These are phyloP conservation scores for Loriculus beryllinus DNA, from an alignment of 2,797 vertebrate genomes.

Conservation along the genomic window DNA sequence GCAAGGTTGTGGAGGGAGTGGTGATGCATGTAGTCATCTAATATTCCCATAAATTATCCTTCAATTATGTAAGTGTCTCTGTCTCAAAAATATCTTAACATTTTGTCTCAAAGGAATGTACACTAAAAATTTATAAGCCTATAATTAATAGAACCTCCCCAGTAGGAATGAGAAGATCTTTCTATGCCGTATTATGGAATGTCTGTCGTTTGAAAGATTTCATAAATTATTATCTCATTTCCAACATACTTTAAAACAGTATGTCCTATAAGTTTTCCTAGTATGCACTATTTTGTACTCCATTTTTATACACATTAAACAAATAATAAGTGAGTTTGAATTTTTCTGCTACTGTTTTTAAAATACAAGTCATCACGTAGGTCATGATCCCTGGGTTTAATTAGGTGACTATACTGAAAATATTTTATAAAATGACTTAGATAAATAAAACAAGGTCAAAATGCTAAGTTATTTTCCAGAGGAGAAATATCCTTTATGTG, in stretches of 20 bases:
- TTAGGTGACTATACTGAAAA: constrained; percentile 13
- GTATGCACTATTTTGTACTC: background rate
- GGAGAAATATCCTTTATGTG: background rate
- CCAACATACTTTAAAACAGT: background rate
- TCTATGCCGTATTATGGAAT: fast-evolving
- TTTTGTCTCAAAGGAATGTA: background rate
- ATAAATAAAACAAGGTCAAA: constrained; percentile 41
- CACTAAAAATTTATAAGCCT: background rate
- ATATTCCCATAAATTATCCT: background rate
- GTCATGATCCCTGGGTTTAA: constrained; percentile 15
- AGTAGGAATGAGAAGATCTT: background rate
- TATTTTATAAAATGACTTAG: background rate
- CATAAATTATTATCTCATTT: background rate
- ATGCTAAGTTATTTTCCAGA: background rate
- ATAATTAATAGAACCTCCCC: background rate
- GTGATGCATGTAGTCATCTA: background rate
- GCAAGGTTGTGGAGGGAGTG: background rate
- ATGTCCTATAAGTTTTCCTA: background rate
- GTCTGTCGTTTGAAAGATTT: background rate
- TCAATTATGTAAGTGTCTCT: fast-evolving
- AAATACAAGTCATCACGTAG: constrained; percentile 1
- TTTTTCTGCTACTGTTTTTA: constrained; percentile 1
- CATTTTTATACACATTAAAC: background rate
- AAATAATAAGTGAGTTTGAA: background rate
- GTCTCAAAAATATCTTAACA: background rate